These are phyloP conservation scores for Ellobium chinense DNA, from an alignment of 2,888 invertebrate genomes.

Conservation along the genomic window DNA sequence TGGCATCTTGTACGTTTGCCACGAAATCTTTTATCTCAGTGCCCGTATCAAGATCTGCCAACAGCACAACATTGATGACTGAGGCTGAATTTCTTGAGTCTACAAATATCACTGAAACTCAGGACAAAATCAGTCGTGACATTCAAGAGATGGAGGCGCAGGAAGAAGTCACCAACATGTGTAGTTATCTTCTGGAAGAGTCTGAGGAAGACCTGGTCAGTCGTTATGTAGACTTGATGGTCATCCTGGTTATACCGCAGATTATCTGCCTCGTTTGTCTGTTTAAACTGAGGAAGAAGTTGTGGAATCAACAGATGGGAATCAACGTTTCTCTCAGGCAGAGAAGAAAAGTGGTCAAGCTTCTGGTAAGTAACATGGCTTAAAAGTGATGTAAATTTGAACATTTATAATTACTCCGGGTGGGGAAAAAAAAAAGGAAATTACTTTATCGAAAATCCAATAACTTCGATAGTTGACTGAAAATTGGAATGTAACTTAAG, in stretches of 20 bases:
- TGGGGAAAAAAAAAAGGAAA: background rate
- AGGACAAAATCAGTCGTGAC: too few species aligned
- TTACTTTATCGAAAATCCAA: too few species aligned
- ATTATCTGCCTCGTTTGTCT: background rate
- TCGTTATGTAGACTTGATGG: background rate
- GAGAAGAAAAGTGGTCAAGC: conserved; percentile 6
- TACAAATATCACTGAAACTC: too few species aligned
- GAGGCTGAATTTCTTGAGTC: too few species aligned
- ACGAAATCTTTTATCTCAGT: background rate
- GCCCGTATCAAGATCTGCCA: background rate
- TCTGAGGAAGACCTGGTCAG: background rate
- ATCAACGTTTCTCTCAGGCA: conserved; percentile 3
- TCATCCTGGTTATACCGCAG: background rate
- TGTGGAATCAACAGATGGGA: background rate
- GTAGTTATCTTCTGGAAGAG: conserved; percentile 2
- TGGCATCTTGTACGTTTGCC: background rate
- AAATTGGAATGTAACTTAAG: too few species aligned
- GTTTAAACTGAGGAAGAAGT: background rate
- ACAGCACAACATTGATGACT: too few species aligned
- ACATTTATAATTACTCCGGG: background rate
- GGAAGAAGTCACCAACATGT: too few species aligned
- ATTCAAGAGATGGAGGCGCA: too few species aligned
- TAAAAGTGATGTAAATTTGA: background rate
- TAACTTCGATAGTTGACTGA: too few species aligned
- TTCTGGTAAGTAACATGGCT: too few species aligned